phyloP scores from a whole-genome alignment of 2,888 invertebrate species.

The Homarus gammarus region DNA sequence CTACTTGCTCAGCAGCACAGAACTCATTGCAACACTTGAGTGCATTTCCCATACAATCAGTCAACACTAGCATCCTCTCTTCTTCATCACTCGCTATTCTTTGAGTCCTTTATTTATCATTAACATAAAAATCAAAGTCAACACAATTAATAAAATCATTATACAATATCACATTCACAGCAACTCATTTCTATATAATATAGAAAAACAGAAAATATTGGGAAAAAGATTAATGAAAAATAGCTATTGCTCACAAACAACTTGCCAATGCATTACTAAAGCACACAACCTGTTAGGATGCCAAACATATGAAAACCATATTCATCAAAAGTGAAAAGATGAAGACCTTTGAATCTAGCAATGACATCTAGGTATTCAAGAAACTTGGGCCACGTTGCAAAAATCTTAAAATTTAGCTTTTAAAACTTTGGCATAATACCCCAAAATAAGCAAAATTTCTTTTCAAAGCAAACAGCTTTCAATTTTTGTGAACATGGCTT shows the following conservation, averaged over 20 bases:
- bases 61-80: no score
- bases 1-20: no score
- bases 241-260: background rate
- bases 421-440: no score
- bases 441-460: background rate
- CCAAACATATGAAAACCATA: background rate
- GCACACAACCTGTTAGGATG: conserved; percentile 8
- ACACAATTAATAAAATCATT: background rate
- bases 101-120: no score
- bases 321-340: background rate
- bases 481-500: background rate
- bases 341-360: no score
- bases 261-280: background rate
- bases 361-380: background rate
- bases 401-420: no score
- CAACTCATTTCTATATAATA: background rate
- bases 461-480: background rate
- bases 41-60: no score
- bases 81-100: background rate
- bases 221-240: background rate
- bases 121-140: background rate
- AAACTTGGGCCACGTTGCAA: background rate
- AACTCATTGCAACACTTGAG: no score
- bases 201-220: background rate
- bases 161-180: background rate